Conservation (phyloP, 2,113 vertebrate genomes). For the Sminthopsis crassicaudata region DNA sequence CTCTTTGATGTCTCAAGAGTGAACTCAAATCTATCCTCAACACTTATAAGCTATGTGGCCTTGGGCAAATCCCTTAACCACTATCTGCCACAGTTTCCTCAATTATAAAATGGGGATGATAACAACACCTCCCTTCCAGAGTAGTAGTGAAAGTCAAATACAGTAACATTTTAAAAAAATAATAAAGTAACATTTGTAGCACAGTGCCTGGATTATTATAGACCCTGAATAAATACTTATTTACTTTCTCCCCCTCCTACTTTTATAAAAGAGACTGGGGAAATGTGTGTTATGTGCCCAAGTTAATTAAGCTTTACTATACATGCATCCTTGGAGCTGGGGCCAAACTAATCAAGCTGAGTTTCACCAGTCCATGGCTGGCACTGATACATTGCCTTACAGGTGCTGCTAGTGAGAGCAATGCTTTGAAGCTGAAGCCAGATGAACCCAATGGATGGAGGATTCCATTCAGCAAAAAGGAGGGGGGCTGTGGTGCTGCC, state of each 20-base stretch:
- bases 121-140: neutral
- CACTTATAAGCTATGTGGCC: neutral
- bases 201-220: neutral
- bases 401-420: slow-evolving; percentile 66
- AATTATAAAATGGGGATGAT: neutral
- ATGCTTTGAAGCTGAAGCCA: slow-evolving; percentile 40
- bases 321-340: neutral
- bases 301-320: neutral
- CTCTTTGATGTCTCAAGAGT: neutral
- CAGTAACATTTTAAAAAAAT: too few species aligned
- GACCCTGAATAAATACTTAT: neutral
- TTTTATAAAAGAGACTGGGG: neutral
- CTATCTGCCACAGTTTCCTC: neutral
- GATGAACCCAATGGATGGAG: slow-evolving; percentile 73
- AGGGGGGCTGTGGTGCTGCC: slow-evolving; percentile 88
- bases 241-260: neutral
- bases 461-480: slow-evolving; percentile 79
- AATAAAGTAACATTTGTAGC: neutral
- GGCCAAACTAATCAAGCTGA: neutral
- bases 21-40: neutral
- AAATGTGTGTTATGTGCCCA: neutral
- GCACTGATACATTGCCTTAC: neutral
- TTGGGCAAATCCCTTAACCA: neutral
- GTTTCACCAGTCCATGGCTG: slow-evolving; percentile 9
- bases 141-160: neutral